A percentile compares a stretch with the other conserved stretches of the same genome.
These are phyloP conservation scores for Diloba caeruleocephala DNA, from an alignment of 2,888 invertebrate genomes.

Conservation along the genomic window DNA sequence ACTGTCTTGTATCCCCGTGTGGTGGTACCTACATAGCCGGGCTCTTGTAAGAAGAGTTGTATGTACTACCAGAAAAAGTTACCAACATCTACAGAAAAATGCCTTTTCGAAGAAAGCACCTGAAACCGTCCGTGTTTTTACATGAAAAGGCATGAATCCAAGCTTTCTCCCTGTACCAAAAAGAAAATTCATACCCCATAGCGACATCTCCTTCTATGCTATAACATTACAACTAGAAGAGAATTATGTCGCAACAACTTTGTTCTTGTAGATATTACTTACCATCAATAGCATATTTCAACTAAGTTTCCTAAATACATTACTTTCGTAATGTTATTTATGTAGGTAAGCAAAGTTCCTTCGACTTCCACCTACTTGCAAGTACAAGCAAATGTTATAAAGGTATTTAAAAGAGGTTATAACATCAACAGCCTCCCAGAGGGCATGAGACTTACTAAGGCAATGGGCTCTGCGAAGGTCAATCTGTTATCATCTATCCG, in stretches of 20 bases:
- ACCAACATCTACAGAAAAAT: too few species aligned
- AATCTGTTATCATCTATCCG: too few species aligned
- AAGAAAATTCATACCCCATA: too few species aligned
- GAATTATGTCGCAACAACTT: constrained; percentile 42
- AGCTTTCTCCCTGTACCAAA: too few species aligned
- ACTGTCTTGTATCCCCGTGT: too few species aligned
- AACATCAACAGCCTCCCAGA: constrained; percentile 43
- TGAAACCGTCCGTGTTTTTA: background rate
- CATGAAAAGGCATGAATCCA: too few species aligned
- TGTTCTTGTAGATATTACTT: constrained; percentile 39
- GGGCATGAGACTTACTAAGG: too few species aligned
- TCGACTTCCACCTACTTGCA: constrained; percentile 40
- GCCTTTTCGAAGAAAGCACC: background rate
- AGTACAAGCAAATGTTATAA: constrained; percentile 39
- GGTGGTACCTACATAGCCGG: too few species aligned
- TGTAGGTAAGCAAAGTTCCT: constrained; percentile 48
- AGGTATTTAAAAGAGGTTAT: constrained; percentile 28
- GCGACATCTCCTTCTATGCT: constrained; percentile 1
- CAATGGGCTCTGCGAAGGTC: too few species aligned
- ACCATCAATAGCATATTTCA: constrained; percentile 54
- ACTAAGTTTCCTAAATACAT: constrained; percentile 49
- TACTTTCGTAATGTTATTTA: constrained; percentile 56
- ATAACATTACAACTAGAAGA: constrained; percentile 29
- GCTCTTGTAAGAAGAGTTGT: too few species aligned
- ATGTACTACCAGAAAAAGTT: too few species aligned